Evolutionary conservation across 2,113 vertebrate genomes (phyloP).

Genomic region (Regulus satrapa): DNA sequence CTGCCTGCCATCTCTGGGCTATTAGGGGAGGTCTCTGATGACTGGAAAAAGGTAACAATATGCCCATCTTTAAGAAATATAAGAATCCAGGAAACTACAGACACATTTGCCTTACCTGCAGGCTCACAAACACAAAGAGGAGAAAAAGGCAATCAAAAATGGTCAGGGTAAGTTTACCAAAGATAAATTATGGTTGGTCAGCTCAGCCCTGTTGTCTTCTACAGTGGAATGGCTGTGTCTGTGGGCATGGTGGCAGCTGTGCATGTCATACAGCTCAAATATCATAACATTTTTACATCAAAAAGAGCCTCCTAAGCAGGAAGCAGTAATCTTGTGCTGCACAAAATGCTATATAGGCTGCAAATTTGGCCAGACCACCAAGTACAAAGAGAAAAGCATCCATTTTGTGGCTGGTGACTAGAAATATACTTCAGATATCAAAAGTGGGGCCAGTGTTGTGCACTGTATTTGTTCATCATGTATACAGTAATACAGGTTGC

Average conservation of each 20-base stretch:
- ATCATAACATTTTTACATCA: neutral
- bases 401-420: neutral
- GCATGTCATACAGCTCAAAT: neutral
- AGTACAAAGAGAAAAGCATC: neutral
- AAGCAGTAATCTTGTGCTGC: neutral
- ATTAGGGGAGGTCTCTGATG: neutral
- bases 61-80: neutral
- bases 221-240: neutral
- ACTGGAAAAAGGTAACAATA: neutral
- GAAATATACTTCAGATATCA: neutral
- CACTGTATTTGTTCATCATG: neutral
- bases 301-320: neutral
- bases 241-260: neutral
- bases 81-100: neutral
- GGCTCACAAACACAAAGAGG: neutral
- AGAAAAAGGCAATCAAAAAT: neutral
- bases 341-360: neutral
- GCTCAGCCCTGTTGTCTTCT: neutral
- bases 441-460: neutral
- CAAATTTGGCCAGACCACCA: neutral
- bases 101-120: neutral
- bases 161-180: neutral
- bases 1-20: neutral
- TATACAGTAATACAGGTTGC: neutral
- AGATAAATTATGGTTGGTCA: neutral